phyloP scores from a whole-genome alignment of 2,888 invertebrate genomes.

The Eupithecia subumbrata region DNA sequence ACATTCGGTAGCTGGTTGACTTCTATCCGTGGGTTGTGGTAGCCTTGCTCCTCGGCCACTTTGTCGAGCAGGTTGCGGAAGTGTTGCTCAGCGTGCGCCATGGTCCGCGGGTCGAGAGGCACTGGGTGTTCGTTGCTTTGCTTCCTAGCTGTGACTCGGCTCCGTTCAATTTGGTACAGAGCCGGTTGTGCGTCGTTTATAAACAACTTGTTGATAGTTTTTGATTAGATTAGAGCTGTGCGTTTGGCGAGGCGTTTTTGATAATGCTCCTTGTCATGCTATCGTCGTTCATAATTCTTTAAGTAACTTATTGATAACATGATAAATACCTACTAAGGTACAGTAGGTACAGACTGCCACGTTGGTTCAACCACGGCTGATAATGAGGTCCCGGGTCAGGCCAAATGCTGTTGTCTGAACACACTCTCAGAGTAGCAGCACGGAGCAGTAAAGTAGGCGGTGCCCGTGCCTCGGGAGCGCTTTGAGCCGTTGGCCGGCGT shows the following conservation, averaged over 20 bases:
- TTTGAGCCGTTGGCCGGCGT: too few species aligned
- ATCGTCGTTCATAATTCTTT: not conserved
- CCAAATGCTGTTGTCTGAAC: too few species aligned
- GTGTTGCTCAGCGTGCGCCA: conserved; percentile 29
- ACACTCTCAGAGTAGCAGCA: too few species aligned
- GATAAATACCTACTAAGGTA: not conserved
- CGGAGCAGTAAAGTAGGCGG: too few species aligned
- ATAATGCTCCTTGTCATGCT: not conserved
- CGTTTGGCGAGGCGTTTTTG: not conserved
- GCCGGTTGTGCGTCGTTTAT: not conserved
- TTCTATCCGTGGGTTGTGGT: conserved; percentile 19
- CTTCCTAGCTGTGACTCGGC: not conserved
- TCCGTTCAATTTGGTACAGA: not conserved
- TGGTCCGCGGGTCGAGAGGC: conserved; percentile 9
- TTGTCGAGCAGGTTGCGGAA: conserved; percentile 29
- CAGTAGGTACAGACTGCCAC: too few species aligned
- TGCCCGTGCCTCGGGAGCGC: too few species aligned
- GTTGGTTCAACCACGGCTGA: too few species aligned
- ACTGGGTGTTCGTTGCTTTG: conserved; percentile 11
- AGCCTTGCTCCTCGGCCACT: conserved; percentile 32
- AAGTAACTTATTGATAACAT: not conserved
- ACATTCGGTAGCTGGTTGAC: conserved; percentile 10
- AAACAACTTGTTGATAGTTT: not conserved
- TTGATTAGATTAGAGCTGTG: not conserved
- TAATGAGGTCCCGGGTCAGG: too few species aligned